phyloP scores from a whole-genome alignment of 2,888 invertebrate genomes.

The Lydus trimaculatus region DNA sequence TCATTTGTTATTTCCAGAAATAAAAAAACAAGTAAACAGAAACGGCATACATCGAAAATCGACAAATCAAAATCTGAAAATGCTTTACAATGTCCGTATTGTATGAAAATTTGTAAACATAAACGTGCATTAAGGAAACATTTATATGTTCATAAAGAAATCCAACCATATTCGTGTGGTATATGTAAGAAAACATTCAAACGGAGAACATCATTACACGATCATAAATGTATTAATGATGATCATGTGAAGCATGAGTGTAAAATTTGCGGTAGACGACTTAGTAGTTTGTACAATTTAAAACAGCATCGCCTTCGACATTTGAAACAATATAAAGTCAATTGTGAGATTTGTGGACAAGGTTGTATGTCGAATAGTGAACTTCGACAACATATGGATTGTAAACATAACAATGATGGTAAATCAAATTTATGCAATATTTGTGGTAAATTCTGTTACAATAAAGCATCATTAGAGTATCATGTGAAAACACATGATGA shows the following conservation, averaged over 20 bases:
- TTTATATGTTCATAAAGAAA: neutral
- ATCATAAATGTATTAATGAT: constrained; percentile 34
- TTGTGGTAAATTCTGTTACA: neutral
- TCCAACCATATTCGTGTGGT: constrained; percentile 25
- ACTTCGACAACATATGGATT: neutral
- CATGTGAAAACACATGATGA: neutral
- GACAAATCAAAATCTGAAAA: neutral
- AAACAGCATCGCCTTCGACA: constrained; percentile 65
- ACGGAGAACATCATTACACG: constrained; percentile 30
- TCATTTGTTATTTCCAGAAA: neutral
- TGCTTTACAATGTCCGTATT: neutral
- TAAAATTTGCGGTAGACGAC: constrained; percentile 65
- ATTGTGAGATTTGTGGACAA: constrained; percentile 56
- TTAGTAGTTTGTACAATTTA: constrained; percentile 48
- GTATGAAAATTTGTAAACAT: neutral
- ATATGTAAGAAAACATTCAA: constrained; percentile 39
- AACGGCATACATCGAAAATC: neutral
- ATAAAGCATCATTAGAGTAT: neutral
- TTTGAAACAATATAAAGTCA: constrained; percentile 63
- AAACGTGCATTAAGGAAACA: neutral
- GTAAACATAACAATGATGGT: neutral
- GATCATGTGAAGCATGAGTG: constrained; percentile 51
- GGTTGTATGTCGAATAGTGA: constrained; percentile 41
- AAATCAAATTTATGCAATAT: neutral
- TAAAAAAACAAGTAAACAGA: neutral